Conservation (phyloP, 2,113 vertebrate genomes). For the Heloderma charlesbogerti region DNA sequence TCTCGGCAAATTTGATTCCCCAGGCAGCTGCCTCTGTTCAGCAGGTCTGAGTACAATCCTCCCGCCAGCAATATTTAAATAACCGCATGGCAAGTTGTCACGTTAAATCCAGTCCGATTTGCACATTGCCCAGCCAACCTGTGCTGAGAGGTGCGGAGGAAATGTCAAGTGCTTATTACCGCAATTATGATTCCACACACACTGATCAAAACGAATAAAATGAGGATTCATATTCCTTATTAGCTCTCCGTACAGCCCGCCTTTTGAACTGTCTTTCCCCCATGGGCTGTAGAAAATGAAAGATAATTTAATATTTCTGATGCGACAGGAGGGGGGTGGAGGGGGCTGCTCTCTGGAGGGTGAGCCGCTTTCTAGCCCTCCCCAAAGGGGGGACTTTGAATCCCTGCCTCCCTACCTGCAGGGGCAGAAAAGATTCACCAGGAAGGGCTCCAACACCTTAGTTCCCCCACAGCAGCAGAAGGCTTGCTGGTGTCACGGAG, state of each 20-base stretch:
- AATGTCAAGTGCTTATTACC: slow-evolving; percentile 65
- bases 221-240: slow-evolving; percentile 72
- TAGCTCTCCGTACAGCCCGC: slow-evolving; percentile 61
- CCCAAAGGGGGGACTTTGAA: no score
- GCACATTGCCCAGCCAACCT: slow-evolving; percentile 52
- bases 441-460: not conserved
- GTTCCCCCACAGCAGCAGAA: no score
- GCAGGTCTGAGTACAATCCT: slow-evolving; percentile 5
- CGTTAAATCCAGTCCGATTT: slow-evolving; percentile 44
- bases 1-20: not conserved
- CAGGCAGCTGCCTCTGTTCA: no score
- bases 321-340: not conserved
- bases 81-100: slow-evolving; percentile 34
- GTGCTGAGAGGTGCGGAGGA: slow-evolving; percentile 55
- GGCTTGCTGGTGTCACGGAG: no score
- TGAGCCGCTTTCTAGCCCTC: not conserved
- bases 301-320: slow-evolving; percentile 51
- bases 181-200: slow-evolving; percentile 69
- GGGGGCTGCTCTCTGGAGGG: not conserved
- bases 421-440: not conserved
- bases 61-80: slow-evolving; percentile 40
- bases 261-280: slow-evolving; percentile 61
- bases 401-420: not conserved
- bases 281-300: slow-evolving; percentile 52
- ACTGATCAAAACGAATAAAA: slow-evolving; percentile 71